Evolutionary conservation across 1,140 invertebrate genomes (phyloP).

Genomic region (Drosophila miranda): DNA sequence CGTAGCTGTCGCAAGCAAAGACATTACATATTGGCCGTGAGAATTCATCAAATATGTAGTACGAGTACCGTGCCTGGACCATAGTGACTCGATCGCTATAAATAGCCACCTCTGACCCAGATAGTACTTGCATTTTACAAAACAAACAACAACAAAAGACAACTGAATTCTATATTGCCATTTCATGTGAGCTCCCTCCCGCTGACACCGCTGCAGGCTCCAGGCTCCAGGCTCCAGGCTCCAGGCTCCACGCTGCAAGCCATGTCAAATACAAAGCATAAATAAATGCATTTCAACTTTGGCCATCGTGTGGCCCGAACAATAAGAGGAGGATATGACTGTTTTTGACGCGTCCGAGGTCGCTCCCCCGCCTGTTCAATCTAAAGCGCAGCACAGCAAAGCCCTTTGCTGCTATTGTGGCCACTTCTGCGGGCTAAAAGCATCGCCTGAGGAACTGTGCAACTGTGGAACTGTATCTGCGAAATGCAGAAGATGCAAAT

Average conservation of each 20-base stretch:
- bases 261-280: conserved; percentile 30
- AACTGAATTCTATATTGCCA: background rate
- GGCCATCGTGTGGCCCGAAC: no score
- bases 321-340: no score
- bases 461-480: no score
- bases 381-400: no score
- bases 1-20: conserved; percentile 39
- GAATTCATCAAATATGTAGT: conserved; percentile 22
- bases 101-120: conserved; percentile 32
- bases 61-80: conserved; percentile 4
- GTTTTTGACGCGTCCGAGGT: no score
- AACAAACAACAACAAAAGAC: background rate
- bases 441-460: no score
- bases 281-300: conserved; percentile 18
- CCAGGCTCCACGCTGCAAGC: background rate
- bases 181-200: background rate
- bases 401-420: no score
- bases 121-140: conserved; percentile 1
- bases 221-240: background rate
- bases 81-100: conserved; percentile 4
- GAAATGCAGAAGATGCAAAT: no score
- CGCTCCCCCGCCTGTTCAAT: no score
- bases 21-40: conserved; percentile 40
- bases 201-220: background rate
- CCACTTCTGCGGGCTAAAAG: no score